Evolutionary conservation across 2,888 invertebrate species (phyloP).

Genomic region (Philhelius pedissequus): DNA sequence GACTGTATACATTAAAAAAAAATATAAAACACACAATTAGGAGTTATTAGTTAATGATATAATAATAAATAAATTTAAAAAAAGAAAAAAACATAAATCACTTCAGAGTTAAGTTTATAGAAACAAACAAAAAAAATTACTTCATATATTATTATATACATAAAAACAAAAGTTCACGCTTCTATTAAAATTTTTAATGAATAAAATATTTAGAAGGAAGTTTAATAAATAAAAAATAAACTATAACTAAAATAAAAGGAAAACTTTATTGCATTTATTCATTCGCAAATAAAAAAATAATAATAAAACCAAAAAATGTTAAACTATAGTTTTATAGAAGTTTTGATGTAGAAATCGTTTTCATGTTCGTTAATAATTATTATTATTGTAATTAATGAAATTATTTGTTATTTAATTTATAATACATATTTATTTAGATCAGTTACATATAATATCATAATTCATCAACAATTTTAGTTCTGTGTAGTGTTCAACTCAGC

Average conservation of each 20-base stretch:
- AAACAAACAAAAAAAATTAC: constrained; percentile 24
- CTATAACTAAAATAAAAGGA: not conserved
- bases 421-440: not conserved
- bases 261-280: constrained; percentile 63
- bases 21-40: constrained; percentile 56
- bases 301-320: constrained; percentile 8
- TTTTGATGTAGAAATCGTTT: constrained; percentile 63
- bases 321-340: constrained; percentile 54
- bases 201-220: constrained; percentile 40
- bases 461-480: not conserved
- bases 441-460: not conserved
- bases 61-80: constrained; percentile 62
- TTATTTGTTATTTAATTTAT: constrained; percentile 17
- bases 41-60: constrained; percentile 72
- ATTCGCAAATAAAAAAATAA: constrained; percentile 47
- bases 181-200: constrained; percentile 55
- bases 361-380: constrained; percentile 44
- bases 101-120: constrained; percentile 62
- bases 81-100: constrained; percentile 58
- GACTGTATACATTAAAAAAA: constrained; percentile 74
- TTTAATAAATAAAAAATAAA: constrained; percentile 26
- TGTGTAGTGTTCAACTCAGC: constrained; percentile 42
- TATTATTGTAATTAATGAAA: not conserved
- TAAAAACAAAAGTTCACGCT: constrained; percentile 61
- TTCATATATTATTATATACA: constrained; percentile 50